phyloP scores from a whole-genome alignment of 2,113 vertebrate genomes.

The Progne subis region DNA sequence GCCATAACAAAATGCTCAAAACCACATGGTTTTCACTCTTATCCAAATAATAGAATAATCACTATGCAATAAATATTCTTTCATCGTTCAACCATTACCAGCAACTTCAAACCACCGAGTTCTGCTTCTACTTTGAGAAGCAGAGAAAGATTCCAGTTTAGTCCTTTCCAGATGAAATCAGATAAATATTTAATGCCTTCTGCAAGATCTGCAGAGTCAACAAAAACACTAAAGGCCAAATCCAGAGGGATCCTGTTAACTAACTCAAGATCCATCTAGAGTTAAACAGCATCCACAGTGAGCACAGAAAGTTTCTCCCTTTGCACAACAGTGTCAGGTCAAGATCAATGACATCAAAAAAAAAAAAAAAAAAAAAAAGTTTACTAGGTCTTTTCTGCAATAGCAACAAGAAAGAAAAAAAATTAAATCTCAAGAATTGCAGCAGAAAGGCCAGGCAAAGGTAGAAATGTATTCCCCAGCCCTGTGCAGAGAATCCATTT shows the following conservation, averaged over 20 bases:
- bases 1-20: background rate
- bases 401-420: background rate
- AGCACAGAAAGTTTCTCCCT: background rate
- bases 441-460: background rate
- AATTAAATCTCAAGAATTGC: background rate
- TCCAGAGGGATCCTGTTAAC: background rate
- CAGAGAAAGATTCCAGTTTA: background rate
- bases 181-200: conserved; percentile 6
- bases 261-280: background rate
- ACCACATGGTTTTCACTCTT: background rate
- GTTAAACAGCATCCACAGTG: background rate
- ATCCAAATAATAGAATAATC: background rate
- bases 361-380: background rate
- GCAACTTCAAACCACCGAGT: background rate
- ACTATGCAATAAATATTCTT: background rate
- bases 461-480: conserved; percentile 28
- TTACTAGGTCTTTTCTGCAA: background rate
- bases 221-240: conserved; percentile 4
- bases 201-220: conserved; percentile 40
- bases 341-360: background rate
- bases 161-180: background rate
- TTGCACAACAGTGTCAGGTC: background rate
- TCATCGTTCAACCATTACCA: background rate
- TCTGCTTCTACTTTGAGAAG: conserved; percentile 10
- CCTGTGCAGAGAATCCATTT: conserved; percentile 13